Percentiles rank a stretch among this genome's conserved stretches.
Evolutionary conservation across 2,797 vertebrate species (phyloP).

Genomic region (Helarctos malayanus): DNA sequence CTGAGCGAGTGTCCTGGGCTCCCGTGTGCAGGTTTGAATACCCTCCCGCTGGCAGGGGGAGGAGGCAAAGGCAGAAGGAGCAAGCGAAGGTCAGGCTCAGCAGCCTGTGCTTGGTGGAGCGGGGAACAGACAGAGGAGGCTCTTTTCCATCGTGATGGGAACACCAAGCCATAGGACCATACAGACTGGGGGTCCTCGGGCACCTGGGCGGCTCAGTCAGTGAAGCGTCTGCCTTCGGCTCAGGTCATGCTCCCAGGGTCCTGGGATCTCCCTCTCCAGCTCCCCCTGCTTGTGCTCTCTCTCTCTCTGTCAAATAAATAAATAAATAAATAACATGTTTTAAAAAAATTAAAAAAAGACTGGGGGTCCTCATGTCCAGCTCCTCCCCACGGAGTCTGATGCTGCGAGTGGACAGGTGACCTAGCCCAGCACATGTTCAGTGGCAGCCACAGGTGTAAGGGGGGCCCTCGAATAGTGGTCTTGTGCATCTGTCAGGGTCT

Average conservation of each 20-base stretch:
- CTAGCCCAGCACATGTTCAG: too few relatives aligned
- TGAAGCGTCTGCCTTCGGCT: neutral
- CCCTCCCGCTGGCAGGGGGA: neutral
- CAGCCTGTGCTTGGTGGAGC: neutral
- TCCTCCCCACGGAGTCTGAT: accelerated
- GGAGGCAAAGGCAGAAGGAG: neutral
- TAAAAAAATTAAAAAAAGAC: too few relatives aligned
- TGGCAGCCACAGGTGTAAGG: neutral
- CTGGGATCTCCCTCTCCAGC: neutral
- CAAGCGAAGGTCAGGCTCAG: too few relatives aligned
- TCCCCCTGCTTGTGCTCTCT: neutral
- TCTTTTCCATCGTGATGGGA: neutral
- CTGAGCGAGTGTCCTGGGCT: neutral
- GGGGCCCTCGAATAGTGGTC: too few relatives aligned
- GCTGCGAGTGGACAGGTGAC: neutral
- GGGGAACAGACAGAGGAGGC: neutral
- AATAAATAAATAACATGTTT: too few relatives aligned
- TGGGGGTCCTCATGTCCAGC: neutral
- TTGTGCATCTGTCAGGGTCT: too few relatives aligned
- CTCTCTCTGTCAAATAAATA: neutral
- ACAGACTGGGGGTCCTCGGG: neutral
- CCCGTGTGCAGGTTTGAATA: neutral
- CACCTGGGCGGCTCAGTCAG: neutral
- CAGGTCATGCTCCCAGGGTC: neutral
- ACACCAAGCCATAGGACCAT: neutral